Conservation (phyloP, 2,797 vertebrate species). For the Lycodopsis pacificus region DNA sequence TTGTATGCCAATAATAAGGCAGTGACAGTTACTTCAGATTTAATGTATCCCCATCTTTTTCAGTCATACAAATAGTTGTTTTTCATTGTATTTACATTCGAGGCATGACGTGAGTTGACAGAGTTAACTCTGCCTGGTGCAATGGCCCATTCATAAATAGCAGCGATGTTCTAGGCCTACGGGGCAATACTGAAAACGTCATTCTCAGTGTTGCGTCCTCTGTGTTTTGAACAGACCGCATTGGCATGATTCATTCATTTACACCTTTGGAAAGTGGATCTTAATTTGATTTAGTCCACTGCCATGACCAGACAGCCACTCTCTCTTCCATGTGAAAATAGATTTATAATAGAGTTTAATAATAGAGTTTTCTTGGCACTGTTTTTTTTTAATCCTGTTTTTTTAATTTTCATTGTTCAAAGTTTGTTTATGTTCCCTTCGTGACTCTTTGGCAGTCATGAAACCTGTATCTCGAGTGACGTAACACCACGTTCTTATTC, state of each 20-base stretch:
- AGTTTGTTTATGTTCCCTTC: constrained; percentile 52
- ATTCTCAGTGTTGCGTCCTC: constrained; percentile 13
- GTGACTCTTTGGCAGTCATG: constrained; percentile 56
- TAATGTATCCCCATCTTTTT: not conserved
- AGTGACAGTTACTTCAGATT: not conserved
- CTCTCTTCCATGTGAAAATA: constrained; percentile 37
- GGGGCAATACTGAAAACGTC: constrained; percentile 33
- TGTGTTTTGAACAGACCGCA: constrained; percentile 60
- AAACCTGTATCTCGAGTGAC: constrained; percentile 55
- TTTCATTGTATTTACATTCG: not conserved
- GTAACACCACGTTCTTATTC: constrained; percentile 58
- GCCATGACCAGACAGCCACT: constrained; percentile 43
- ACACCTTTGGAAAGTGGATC: constrained; percentile 67
- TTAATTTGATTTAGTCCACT: constrained; percentile 67
- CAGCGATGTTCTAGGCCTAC: constrained; percentile 40
- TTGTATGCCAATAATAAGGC: not conserved
- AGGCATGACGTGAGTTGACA: not conserved
- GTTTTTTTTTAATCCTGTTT: not conserved
- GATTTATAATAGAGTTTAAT: constrained; percentile 2
- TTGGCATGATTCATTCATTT: constrained; percentile 51
- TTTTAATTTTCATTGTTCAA: constrained; percentile 37
- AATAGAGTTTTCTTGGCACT: constrained; percentile 25
- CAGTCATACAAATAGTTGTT: not conserved
- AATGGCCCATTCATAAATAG: constrained; percentile 41
- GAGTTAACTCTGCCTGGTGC: constrained; percentile 41